Evolutionary conservation across 2,888 invertebrate genomes (phyloP), one percentile per base, ranked within the genome.

Genomic region (Polydesmus complanatus): DNA sequence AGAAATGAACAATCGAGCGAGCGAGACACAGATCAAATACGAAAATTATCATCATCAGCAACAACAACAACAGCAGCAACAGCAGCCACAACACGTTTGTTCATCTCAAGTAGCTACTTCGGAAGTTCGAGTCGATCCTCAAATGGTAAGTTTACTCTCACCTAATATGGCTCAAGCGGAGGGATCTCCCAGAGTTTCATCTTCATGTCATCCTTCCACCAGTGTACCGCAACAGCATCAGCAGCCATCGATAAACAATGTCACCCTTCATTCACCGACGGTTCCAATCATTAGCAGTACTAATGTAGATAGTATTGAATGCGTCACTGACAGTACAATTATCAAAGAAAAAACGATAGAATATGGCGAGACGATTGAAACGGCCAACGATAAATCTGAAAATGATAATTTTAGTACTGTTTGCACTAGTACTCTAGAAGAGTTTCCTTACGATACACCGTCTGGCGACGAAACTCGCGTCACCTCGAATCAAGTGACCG

Each of bases 111-210:
- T 37, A 14, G 37, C 14, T 37, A 37, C 37, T 5, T 37, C 37
- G 5, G 37, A 37, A 37, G 37, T 37, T 8, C 5, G 37, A 14
- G 37, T 37, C 14, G 37, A 37, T 37, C 37, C 37, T 37, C 37
- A 37, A 14, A 37, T 37, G 37, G 37, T 37, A 8, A 37, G 14
- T 37, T 37, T 37, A 14, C 37, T 37, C 8, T 37, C 37, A 37
- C 37, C 37, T 8, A 8, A 5, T 37, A 8, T 37, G 23, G 22
- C 26, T 23, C 60, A 60, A 22, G 48, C 60, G 21, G 48, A 26
- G 1, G 60, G 60, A 0, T 60, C 60, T 22, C 60, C 60, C 25
- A 52, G 60, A 1, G 60, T 60, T 21, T 60, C 60, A 21, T 60
- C 60, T 3, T 60, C 58, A 0, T 49, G 57, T 25, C 26, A 57